These are phyloP conservation scores for Endotricha flammealis DNA, from an alignment of 2,888 invertebrate species.

Conservation along the genomic window DNA sequence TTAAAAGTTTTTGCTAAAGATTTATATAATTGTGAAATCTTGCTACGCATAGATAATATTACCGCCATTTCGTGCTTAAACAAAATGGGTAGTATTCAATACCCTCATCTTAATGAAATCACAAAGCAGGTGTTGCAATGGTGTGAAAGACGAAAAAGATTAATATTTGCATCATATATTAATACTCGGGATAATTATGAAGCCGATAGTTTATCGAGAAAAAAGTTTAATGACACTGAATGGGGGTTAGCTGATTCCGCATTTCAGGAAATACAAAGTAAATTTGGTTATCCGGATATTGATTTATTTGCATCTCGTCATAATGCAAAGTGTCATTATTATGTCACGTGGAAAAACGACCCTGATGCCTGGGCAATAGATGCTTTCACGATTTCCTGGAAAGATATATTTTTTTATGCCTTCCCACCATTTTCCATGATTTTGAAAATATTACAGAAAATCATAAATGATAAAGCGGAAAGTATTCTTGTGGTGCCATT, in stretches of 20 bases:
- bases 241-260: not conserved
- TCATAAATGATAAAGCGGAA: conserved; percentile 6
- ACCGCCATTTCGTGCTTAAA: conserved; percentile 7
- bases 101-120: conserved; percentile 3
- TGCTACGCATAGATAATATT: conserved; percentile 1
- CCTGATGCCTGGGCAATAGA: conserved; percentile 12
- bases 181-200: conserved; percentile 4
- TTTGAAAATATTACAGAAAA: conserved; percentile 5
- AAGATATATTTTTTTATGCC: conserved; percentile 7
- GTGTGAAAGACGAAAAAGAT: conserved; percentile 7
- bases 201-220: conserved; percentile 2
- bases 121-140: conserved; percentile 7
- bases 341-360: conserved; percentile 12
- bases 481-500: conserved; percentile 7
- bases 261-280: not conserved
- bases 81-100: not conserved
- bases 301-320: conserved; percentile 12
- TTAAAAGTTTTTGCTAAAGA: conserved; percentile 5
- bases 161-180: conserved; percentile 2
- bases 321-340: conserved; percentile 9
- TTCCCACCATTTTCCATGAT: conserved; percentile 8
- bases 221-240: conserved; percentile 2
- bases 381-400: conserved; percentile 12
- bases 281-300: conserved; percentile 1
- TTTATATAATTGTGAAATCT: not conserved